These are phyloP conservation scores for Parnassius apollo DNA, from an alignment of 2,888 invertebrate genomes.

Conservation along the genomic window DNA sequence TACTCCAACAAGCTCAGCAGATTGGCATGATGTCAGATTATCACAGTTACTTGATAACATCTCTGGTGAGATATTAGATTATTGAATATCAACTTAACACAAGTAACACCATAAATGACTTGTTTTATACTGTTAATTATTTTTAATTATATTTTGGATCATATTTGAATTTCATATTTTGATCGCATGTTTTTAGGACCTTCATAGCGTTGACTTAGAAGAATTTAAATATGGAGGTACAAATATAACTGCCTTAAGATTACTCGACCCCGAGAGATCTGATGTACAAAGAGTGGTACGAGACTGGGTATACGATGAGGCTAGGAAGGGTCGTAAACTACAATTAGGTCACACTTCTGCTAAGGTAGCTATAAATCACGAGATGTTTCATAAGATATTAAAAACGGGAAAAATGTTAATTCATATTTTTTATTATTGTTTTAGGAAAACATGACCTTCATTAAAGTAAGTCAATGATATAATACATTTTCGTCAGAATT, in stretches of 20 bases:
- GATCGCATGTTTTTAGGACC: slow-evolving; percentile 81
- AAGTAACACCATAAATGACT: too few species aligned
- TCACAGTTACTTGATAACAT: slow-evolving; percentile 96
- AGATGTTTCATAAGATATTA: neutral
- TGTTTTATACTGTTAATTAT: too few species aligned
- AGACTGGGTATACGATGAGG: slow-evolving; percentile 90
- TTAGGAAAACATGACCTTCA: slow-evolving; percentile 86
- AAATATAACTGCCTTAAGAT: slow-evolving; percentile 95
- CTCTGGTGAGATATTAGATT: slow-evolving; percentile 83
- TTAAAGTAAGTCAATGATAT: slow-evolving; percentile 79
- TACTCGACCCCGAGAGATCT: slow-evolving; percentile 92
- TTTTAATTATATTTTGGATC: too few species aligned
- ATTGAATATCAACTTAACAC: too few species aligned
- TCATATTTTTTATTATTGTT: slow-evolving; percentile 36
- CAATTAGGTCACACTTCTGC: slow-evolving; percentile 80
- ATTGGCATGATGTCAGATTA: slow-evolving; percentile 98
- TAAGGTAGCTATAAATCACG: slow-evolving; percentile 62
- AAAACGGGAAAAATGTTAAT: too few species aligned
- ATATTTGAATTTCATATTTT: too few species aligned
- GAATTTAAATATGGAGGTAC: slow-evolving; percentile 97
- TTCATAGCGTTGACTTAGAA: slow-evolving; percentile 94
- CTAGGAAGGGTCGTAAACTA: slow-evolving; percentile 83
- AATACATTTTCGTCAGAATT: too few species aligned
- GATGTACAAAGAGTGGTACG: slow-evolving; percentile 89
- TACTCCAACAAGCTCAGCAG: slow-evolving; percentile 96